Evolutionary conservation across 2,888 invertebrate species (phyloP), one percentile per base, ranked within the genome.

Genomic region (Chaetogeoica ovagalla): DNA sequence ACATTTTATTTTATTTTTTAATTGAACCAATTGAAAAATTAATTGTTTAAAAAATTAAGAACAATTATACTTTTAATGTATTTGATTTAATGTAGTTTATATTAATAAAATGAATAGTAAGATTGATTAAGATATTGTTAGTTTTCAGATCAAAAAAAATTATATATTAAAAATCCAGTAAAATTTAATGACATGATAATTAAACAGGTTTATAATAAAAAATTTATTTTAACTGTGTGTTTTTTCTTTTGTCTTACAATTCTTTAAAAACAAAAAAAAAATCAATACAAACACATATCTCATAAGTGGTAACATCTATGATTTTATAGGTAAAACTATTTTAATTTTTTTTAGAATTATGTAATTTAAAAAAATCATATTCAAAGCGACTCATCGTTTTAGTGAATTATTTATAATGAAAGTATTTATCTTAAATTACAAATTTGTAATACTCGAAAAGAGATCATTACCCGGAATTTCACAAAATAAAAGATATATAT

Each of bases 391-490:
- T 69, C 30, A 48, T 48, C 1, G 15, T 37, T 30, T 52, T 60
- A 11, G 52, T 21, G n/a, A 60, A 3, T 13, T 48, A 43, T 76
- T 63, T 55, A 65, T 76, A 68, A 76, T 39, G 11, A 70, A 69
- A 77, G 9, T 48, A 69, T 69, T 62, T 19, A 69, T 30, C 37
- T 62, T 77, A 70, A 48, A 70, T 77, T 70, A 77, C 30, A 30
- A 2, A 30, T 30, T 62, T 62, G 52, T 52, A 69, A 77, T 77
- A 77, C 77, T 77, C 52, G 17, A 60, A 60, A 62, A 77, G 77
- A 77, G 77, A 77, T 77, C 77, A 70, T 70, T 62, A 70, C 11
- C 69, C 60, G 69, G 62, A 69, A 60, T 77, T 69, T 70, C 39
- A 77, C 69, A 77, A 68, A 77, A 77, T 69, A 60, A 69, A 59